A percentile compares a stretch with the other conserved stretches of the same genome.
Conservation (phyloP, 92 coral and sea anemone genomes). For the Pocillopora grandis region DNA sequence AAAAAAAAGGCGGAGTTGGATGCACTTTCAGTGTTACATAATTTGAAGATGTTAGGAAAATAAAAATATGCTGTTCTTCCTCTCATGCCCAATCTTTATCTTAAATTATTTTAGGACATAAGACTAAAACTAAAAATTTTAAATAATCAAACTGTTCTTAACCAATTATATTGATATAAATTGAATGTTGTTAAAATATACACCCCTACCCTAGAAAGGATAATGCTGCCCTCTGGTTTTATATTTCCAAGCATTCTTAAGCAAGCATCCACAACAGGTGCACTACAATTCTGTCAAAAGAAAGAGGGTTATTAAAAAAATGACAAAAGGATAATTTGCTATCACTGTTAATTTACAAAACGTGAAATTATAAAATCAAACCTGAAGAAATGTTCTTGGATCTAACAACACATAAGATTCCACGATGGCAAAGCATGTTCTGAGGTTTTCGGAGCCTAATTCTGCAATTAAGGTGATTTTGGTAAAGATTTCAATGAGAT, state of each 20-base stretch:
- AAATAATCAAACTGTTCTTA: background rate
- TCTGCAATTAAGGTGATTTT: conserved; percentile 37
- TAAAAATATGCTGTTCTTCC: too few species aligned
- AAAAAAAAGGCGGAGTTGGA: too few species aligned
- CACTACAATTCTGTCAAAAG: conserved; percentile 66
- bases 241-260: conserved; percentile 76
- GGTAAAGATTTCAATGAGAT: too few species aligned
- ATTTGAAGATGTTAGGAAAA: too few species aligned
- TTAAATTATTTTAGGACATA: too few species aligned
- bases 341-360: background rate
- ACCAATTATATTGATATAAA: background rate
- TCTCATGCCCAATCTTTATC: too few species aligned
- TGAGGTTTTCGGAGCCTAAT: conserved; percentile 87
- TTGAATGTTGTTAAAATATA: background rate
- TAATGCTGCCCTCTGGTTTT: conserved; percentile 89
- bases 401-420: conserved; percentile 85
- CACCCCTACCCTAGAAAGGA: conserved; percentile 75
- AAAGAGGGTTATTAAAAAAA: background rate
- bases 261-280: conserved; percentile 68
- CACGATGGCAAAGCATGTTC: conserved; percentile 87
- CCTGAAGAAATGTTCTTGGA: conserved; percentile 82
- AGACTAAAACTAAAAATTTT: too few species aligned
- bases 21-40: too few species aligned
- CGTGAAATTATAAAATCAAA: background rate
- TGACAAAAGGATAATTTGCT: background rate